Evolutionary conservation across 2,797 vertebrate genomes (phyloP), one percentile per base, ranked within the genome.

Genomic region (Gallinago nigripennis): DNA sequence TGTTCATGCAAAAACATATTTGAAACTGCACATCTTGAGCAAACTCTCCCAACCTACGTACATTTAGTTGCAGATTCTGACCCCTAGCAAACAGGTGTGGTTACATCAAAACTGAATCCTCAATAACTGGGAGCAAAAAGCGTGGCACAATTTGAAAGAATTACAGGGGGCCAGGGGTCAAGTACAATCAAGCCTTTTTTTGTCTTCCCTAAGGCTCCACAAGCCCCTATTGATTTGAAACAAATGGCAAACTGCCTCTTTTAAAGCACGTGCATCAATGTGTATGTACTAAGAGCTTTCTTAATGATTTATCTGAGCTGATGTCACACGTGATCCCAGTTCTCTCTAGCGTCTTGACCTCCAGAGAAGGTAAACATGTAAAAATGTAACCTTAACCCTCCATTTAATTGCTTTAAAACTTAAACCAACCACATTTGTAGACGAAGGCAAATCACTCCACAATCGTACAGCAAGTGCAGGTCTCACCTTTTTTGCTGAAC

Each of bases 401-500:
- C 30, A 14, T 39, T 82, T 95, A 71, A 88, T 69, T 86, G 66
- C 56, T 92, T 43, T 58, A 61, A 68, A 91, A 89, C 41, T 39
- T 90, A 60, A 82, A 88, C 30, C 58, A 48, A 58, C 35, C 27
- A 37, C 45, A 35, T 91, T 43, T 78, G 70, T 75, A 80, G 71
- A 87, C 27, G 77, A 93, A 93, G 66, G 35, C 25, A 77, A 76
- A 66, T 65, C 68, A 71, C 50, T 77, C 63, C 46, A 68, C 16
- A 72, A 58, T 1, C 19, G n/a, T 27, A 68, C 20, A 58, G 71
- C 3, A 11, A 28, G 20, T 9, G 20, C 41, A 46, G 31, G 60
- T 88, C 97, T 95, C 97, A 99, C 99, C 98, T 98, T 98, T 97
- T 99, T 99, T 37, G 97, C 88, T 82, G 96, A 98, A 48, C 97